These are phyloP conservation scores for Drosophila kuntzei DNA, from an alignment of 2,888 invertebrate species.

Conservation along the genomic window DNA sequence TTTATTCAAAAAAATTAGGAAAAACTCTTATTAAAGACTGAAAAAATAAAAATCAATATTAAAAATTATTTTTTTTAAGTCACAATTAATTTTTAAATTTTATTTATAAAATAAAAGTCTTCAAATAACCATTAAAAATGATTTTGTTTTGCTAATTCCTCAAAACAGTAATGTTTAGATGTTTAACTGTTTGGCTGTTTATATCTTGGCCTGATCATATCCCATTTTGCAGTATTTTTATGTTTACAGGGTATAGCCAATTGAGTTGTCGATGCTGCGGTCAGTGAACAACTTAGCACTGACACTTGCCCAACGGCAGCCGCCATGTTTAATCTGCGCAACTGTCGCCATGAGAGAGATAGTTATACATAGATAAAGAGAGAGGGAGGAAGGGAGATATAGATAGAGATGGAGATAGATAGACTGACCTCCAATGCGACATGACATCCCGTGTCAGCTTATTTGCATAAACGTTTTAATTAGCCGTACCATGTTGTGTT, in stretches of 20 bases:
- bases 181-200: no score
- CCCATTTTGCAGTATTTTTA: no score
- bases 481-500: constrained; percentile 45
- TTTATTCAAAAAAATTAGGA: no score
- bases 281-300: constrained; percentile 25
- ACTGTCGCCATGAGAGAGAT: constrained; percentile 33
- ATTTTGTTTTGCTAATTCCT: no score
- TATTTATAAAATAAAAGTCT: no score
- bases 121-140: no score
- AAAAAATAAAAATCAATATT: no score
- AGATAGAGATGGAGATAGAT: not conserved
- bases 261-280: constrained; percentile 58
- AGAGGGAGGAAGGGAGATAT: no score
- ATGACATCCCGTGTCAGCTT: constrained; percentile 53
- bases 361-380: not conserved
- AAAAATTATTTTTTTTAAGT: no score
- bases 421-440: constrained; percentile 48
- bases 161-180: no score
- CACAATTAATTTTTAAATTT: no score
- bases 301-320: constrained; percentile 51
- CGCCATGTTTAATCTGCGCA: constrained; percentile 60
- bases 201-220: not conserved
- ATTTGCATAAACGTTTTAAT: constrained; percentile 79
- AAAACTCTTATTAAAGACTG: no score
- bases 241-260: constrained; percentile 32